These are phyloP conservation scores for Brenthis ino DNA, from an alignment of 2,888 invertebrate genomes.

Conservation along the genomic window DNA sequence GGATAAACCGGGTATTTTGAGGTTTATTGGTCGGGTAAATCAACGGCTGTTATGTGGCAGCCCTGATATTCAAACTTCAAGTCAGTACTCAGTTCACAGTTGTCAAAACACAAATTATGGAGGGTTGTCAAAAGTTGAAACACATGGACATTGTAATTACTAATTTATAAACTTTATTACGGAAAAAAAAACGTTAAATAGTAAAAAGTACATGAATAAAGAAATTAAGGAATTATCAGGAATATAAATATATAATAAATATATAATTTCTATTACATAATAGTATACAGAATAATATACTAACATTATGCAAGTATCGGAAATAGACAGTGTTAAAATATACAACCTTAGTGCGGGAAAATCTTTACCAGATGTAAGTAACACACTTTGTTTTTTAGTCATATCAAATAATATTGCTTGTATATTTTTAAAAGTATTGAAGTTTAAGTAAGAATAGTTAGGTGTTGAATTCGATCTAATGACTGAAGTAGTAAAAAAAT, in stretches of 20 bases:
- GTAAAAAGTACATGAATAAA: no score
- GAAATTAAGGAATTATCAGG: no score
- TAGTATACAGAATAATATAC: background rate
- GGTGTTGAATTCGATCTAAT: background rate
- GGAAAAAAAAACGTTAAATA: no score
- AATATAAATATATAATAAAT: background rate
- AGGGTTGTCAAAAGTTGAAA: no score
- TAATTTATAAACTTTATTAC: no score
- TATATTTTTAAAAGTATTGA: background rate
- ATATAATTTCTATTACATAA: background rate
- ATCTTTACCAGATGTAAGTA: slow-evolving; percentile 96
- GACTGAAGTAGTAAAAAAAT: background rate
- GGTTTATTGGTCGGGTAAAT: no score
- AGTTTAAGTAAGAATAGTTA: background rate
- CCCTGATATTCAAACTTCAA: no score
- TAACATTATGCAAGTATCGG: slow-evolving; percentile 92
- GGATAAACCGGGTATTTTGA: no score
- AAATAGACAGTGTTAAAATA: slow-evolving; percentile 97
- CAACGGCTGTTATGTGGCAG: no score
- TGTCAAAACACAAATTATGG: no score
- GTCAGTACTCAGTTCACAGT: no score
- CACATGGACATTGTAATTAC: no score
- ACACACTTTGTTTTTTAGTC: slow-evolving; percentile 22
- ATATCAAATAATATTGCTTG: background rate
- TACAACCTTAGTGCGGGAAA: slow-evolving; percentile 98